These are phyloP conservation scores for Clusia tigrina DNA, from an alignment of 2,888 invertebrate genomes.

Conservation along the genomic window DNA sequence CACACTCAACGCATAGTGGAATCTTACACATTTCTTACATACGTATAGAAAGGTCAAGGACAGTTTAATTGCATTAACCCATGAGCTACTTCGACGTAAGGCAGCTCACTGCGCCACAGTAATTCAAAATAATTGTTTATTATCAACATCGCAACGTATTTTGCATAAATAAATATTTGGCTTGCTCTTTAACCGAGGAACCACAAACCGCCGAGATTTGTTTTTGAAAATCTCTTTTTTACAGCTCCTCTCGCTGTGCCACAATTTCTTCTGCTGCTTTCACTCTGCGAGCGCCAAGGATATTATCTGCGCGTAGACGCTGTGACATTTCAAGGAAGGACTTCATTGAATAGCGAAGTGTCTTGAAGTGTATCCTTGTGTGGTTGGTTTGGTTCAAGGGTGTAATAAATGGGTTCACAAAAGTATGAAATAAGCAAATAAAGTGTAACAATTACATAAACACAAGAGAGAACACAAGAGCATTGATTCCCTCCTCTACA, in stretches of 20 bases:
- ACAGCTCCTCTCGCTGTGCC: conserved; percentile 5
- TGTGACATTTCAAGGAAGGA: neutral
- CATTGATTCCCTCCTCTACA: no score
- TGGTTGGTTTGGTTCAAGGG: neutral
- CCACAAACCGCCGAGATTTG: conserved; percentile 5
- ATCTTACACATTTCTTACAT: no score
- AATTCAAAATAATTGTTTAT: conserved; percentile 25
- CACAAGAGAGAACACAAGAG: neutral
- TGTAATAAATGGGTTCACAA: neutral
- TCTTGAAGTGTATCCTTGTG: neutral
- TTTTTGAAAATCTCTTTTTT: conserved; percentile 3
- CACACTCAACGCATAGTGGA: no score
- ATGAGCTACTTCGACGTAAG: neutral
- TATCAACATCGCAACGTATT: conserved; percentile 7
- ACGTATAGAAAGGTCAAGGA: no score
- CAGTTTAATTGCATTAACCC: no score
- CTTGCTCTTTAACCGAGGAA: neutral
- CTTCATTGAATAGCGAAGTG: neutral
- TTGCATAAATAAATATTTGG: conserved; percentile 27
- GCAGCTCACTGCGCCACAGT: neutral
- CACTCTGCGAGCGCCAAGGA: neutral
- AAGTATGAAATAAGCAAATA: neutral
- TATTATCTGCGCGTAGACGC: neutral
- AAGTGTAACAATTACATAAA: neutral
- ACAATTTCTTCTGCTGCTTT: conserved; percentile 10